Evolutionary conservation across 2,888 invertebrate species (phyloP), one percentile per base, ranked within the genome.

Genomic region (Phorcus lineatus): DNA sequence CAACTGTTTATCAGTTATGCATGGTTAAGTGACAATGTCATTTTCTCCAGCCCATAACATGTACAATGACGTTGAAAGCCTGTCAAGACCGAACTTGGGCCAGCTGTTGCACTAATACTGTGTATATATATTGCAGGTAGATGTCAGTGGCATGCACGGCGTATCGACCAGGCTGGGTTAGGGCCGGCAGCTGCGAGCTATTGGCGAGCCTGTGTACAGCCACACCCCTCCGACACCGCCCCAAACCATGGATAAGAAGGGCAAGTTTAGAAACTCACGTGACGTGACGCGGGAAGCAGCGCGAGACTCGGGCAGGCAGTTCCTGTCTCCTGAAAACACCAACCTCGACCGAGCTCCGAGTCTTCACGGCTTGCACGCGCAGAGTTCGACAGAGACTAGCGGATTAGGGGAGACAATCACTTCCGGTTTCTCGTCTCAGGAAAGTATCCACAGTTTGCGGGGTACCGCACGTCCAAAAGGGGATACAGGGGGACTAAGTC

Each of bases 381-480:
- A 91, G 82, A 91, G 90, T 79, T 91, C 91, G 13, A 90, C 91
- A 9, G 91, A 91, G 79, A 91, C 90, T 7, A 91, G 91, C 81
- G 91, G 91, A 1, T 81, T 91, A 74, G 91, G 90, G 11, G 89
- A 89, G 75, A 90, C 89, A 3, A 80, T 90, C 62, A 88, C 90
- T 36, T 91, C 90, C 1, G 89, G 89, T 19, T 88, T 90, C 57
- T 90, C 89, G 19, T 90, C 90, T 19, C 89, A 89, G 81, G 90
- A 91, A 82, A 91, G 90, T 80, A 86, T 90, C 16, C 85, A 85
- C 55, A 90, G 90, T 83, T 82, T 81, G 57, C 53, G 54, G 31
- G 76, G 76, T 16, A 28, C 76, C 2, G 55, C 76, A 24, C 24
- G 55, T 19, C 16, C 24, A 16, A 76, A 55, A 11, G 53, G 17